Conservation (phyloP, 2,797 vertebrate genomes). For the Acropternis orthonyx region DNA sequence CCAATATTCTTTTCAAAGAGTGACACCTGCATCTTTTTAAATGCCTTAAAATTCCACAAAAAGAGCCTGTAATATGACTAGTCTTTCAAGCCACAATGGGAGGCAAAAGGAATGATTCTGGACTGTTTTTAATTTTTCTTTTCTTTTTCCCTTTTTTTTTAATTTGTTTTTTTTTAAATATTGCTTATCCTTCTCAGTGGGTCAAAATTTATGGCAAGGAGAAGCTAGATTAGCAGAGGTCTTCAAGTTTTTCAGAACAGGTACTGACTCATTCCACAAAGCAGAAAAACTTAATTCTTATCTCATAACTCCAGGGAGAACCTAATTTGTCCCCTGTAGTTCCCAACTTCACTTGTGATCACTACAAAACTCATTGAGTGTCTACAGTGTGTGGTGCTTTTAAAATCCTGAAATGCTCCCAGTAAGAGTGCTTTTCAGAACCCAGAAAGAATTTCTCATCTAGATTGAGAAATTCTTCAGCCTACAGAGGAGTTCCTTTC, state of each 20-base stretch:
- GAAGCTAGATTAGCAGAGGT: not conserved
- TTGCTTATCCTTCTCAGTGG: not conserved
- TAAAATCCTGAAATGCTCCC: not conserved
- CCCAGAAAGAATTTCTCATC: not conserved
- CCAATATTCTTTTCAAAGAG: not conserved
- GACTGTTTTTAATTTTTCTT: not conserved
- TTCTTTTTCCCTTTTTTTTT: too few species aligned
- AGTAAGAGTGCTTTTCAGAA: not conserved
- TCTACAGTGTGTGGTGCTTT: not conserved
- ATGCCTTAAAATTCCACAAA: not conserved
- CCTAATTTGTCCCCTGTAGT: not conserved
- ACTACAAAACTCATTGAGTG: not conserved
- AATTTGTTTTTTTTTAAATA: not conserved
- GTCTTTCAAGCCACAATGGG: not conserved
- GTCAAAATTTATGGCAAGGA: not conserved
- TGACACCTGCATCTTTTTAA: not conserved
- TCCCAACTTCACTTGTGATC: not conserved
- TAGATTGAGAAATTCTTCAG: not conserved
- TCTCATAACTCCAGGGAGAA: not conserved
- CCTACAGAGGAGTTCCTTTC: not conserved
- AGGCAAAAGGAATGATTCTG: not conserved
- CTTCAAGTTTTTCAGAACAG: not conserved
- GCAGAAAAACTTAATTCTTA: not conserved
- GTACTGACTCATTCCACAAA: not conserved
- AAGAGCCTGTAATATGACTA: not conserved